phyloP scores from a whole-genome alignment of 1,140 invertebrate genomes.

The Ooceraea biroi region DNA sequence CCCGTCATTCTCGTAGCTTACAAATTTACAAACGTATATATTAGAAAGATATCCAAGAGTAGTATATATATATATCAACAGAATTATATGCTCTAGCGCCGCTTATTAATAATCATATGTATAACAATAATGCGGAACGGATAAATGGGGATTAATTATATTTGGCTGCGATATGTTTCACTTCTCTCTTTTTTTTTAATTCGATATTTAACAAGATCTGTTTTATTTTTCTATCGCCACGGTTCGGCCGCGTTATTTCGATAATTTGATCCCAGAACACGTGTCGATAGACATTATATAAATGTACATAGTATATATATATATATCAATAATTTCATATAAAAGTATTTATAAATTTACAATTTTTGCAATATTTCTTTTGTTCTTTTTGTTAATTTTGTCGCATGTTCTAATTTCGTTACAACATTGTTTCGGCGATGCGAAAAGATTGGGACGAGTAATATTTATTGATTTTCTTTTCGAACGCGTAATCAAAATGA shows the following conservation, averaged over 20 bases:
- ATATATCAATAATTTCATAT: slow-evolving; percentile 69
- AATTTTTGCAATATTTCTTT: slow-evolving; percentile 46
- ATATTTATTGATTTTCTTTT: slow-evolving; percentile 26
- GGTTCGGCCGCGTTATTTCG: slow-evolving; percentile 73
- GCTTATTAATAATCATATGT: slow-evolving; percentile 50
- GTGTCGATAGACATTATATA: slow-evolving; percentile 73
- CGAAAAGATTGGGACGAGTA: slow-evolving; percentile 16
- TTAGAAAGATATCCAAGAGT: slow-evolving; percentile 35
- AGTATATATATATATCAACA: slow-evolving; percentile 26
- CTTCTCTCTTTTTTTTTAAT: slow-evolving; percentile 53
- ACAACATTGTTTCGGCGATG: not conserved
- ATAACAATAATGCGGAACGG: slow-evolving; percentile 48
- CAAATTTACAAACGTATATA: slow-evolving; percentile 54
- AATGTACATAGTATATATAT: slow-evolving; percentile 66
- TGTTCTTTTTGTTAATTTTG: slow-evolving; percentile 35
- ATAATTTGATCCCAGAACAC: slow-evolving; percentile 83
- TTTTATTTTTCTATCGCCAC: slow-evolving; percentile 52
- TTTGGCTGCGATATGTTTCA: slow-evolving; percentile 60
- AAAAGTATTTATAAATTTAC: slow-evolving; percentile 77
- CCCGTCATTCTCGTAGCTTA: slow-evolving; percentile 22
- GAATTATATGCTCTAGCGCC: slow-evolving; percentile 48
- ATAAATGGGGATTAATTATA: slow-evolving; percentile 32
- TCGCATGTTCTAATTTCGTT: not conserved
- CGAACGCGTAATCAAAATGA: slow-evolving; percentile 4
- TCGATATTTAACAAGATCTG: slow-evolving; percentile 68